These are phyloP conservation scores for Syrphus vitripennis DNA, from an alignment of 2,888 invertebrate genomes.

Conservation along the genomic window DNA sequence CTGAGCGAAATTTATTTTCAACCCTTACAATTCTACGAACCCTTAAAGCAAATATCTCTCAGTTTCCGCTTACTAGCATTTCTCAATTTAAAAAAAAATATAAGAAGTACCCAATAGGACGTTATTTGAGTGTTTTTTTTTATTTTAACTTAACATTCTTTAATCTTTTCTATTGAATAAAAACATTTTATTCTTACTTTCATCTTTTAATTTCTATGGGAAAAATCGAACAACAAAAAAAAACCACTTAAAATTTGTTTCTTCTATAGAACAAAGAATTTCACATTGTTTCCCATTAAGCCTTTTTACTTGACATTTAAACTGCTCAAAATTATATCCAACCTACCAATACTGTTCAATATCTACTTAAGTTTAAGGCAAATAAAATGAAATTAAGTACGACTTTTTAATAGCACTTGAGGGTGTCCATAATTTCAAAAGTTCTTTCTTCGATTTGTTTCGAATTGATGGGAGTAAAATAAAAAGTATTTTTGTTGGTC, in stretches of 20 bases:
- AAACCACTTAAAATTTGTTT: not conserved
- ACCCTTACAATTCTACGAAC: too few relatives aligned
- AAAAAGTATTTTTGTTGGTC: not conserved
- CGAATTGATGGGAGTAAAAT: not conserved
- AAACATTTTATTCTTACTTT: not conserved
- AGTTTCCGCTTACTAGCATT: too few relatives aligned
- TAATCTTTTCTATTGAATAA: not conserved
- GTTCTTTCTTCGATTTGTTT: not conserved
- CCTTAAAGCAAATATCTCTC: too few relatives aligned
- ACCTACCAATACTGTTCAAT: not conserved
- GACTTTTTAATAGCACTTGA: slow-evolving; percentile 36
- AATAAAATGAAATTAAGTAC: slow-evolving; percentile 30
- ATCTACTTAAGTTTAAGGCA: slow-evolving; percentile 5
- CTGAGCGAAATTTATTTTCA: too few relatives aligned
- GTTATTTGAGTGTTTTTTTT: too few relatives aligned
- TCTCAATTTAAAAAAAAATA: too few relatives aligned
- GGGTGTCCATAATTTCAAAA: slow-evolving; percentile 20
- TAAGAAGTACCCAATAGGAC: too few relatives aligned
- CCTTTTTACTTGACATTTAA: not conserved
- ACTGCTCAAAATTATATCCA: not conserved
- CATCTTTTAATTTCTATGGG: not conserved
- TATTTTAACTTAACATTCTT: too few relatives aligned
- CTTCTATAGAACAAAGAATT: not conserved
- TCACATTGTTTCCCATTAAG: not conserved
- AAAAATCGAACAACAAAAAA: not conserved